Percentiles rank a stretch among this genome's conserved stretches.
These are phyloP conservation scores for Drosophila gaucha DNA, from an alignment of 2,888 invertebrate species.

Conservation along the genomic window DNA sequence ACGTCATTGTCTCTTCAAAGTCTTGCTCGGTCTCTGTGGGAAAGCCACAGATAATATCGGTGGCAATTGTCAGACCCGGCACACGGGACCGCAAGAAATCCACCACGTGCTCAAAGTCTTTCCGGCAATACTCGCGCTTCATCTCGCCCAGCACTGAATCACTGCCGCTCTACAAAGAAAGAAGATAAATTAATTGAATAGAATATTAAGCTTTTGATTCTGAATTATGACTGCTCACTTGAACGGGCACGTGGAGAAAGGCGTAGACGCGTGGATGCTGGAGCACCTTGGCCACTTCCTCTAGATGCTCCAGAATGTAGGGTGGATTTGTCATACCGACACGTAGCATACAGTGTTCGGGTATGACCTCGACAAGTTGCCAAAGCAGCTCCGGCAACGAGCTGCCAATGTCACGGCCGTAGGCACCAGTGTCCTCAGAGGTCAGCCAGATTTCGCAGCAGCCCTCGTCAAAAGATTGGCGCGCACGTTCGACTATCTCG, in stretches of 20 bases:
- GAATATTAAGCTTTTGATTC: background rate
- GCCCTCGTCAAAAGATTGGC: slow-evolving; percentile 95
- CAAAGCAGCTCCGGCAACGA: slow-evolving; percentile 94
- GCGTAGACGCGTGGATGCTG: slow-evolving; percentile 95
- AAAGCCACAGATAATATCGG: slow-evolving; percentile 99
- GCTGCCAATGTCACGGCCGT: slow-evolving; percentile 96
- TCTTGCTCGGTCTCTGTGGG: slow-evolving; percentile 97
- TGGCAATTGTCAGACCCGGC: slow-evolving; percentile 96
- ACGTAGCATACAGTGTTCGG: slow-evolving; percentile 90
- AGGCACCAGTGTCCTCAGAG: slow-evolving; percentile 98
- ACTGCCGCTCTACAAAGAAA: slow-evolving; percentile 90
- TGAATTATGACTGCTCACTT: slow-evolving; percentile 83
- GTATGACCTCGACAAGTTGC: slow-evolving; percentile 89
- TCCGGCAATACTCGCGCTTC: slow-evolving; percentile 97
- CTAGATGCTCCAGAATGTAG: slow-evolving; percentile 97
- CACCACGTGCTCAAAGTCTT: slow-evolving; percentile 95
- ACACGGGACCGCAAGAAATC: slow-evolving; percentile 93
- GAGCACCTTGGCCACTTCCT: slow-evolving; percentile 94
- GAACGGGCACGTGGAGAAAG: slow-evolving; percentile 98
- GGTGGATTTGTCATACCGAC: slow-evolving; percentile 99
- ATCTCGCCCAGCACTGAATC: slow-evolving; percentile 97
- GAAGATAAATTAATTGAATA: background rate
- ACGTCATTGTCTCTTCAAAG: slow-evolving; percentile 93
- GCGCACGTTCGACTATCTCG: slow-evolving; percentile 94
- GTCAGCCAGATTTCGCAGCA: slow-evolving; percentile 99